phyloP scores from a whole-genome alignment of 2,888 invertebrate genomes.

The Neria commutata region DNA sequence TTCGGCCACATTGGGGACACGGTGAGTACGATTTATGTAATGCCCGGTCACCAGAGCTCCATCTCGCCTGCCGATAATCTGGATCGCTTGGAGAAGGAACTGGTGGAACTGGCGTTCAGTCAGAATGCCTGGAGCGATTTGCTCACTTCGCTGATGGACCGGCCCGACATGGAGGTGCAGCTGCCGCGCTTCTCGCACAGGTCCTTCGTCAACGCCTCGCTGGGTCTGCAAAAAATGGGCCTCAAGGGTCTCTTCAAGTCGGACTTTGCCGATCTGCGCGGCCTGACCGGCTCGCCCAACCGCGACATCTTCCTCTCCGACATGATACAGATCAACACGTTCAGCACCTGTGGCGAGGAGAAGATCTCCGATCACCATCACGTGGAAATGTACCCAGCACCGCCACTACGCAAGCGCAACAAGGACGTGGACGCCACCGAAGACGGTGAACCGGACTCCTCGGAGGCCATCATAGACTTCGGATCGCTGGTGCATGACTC shows the following conservation, averaged over 20 bases:
- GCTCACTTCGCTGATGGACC: slow-evolving; percentile 74
- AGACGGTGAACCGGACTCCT: slow-evolving; percentile 48
- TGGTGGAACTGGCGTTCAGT: slow-evolving; percentile 71
- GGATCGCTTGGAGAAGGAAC: slow-evolving; percentile 73
- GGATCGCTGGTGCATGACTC: slow-evolving; percentile 65
- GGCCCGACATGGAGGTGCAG: slow-evolving; percentile 80
- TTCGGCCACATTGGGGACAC: slow-evolving; percentile 74
- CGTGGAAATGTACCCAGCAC: slow-evolving; percentile 80
- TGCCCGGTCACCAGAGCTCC: slow-evolving; percentile 86
- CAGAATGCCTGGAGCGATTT: slow-evolving; percentile 77
- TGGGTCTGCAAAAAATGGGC: slow-evolving; percentile 80
- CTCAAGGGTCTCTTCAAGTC: slow-evolving; percentile 78
- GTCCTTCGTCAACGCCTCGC: slow-evolving; percentile 81
- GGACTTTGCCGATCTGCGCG: slow-evolving; percentile 79
- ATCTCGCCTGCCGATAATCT: slow-evolving; percentile 80
- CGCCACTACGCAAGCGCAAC: slow-evolving; percentile 66
- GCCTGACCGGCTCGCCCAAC: slow-evolving; percentile 77
- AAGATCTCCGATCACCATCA: slow-evolving; percentile 77
- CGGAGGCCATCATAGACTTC: slow-evolving; percentile 54
- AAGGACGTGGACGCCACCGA: slow-evolving; percentile 54
- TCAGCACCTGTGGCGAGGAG: slow-evolving; percentile 81
- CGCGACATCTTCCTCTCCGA: slow-evolving; percentile 84
- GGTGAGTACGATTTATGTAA: slow-evolving; percentile 79
- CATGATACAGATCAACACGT: slow-evolving; percentile 82
- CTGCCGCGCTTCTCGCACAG: slow-evolving; percentile 84